These are phyloP conservation scores for Teleogryllus oceanicus DNA, from an alignment of 2,888 invertebrate genomes.

Conservation along the genomic window DNA sequence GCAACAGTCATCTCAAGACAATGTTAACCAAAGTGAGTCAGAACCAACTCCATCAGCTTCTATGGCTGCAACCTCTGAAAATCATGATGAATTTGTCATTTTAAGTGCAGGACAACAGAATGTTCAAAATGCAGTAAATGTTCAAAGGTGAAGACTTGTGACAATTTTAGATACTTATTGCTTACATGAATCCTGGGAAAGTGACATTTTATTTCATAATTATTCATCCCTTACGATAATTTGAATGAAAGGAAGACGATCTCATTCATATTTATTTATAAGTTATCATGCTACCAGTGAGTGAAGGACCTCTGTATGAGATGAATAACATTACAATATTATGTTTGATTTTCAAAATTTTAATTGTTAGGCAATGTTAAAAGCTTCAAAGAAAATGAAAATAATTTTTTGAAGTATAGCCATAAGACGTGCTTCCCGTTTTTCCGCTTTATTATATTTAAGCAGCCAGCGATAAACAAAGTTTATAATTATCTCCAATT, in stretches of 20 bases:
- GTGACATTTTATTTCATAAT: background rate
- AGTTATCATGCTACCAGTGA: background rate
- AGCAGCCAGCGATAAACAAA: no score
- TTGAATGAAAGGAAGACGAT: background rate
- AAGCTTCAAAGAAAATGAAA: no score
- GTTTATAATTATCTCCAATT: no score
- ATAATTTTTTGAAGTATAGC: background rate
- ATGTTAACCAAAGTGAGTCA: background rate
- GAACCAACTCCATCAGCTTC: background rate
- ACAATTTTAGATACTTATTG: no score
- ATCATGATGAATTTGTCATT: no score
- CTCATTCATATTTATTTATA: slow-evolving; percentile 9
- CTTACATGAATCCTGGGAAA: background rate
- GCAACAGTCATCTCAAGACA: background rate
- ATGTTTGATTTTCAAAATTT: background rate
- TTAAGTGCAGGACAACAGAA: no score
- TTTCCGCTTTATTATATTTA: no score
- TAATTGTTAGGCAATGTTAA: no score
- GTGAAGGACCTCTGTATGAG: background rate
- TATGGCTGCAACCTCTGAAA: background rate
- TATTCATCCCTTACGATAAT: background rate
- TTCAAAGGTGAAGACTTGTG: no score
- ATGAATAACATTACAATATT: background rate
- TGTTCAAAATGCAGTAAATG: no score
- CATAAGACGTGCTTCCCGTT: background rate